phyloP scores from a whole-genome alignment of 64 coral and sea anemone genomes.

The Trachythela sp. region DNA sequence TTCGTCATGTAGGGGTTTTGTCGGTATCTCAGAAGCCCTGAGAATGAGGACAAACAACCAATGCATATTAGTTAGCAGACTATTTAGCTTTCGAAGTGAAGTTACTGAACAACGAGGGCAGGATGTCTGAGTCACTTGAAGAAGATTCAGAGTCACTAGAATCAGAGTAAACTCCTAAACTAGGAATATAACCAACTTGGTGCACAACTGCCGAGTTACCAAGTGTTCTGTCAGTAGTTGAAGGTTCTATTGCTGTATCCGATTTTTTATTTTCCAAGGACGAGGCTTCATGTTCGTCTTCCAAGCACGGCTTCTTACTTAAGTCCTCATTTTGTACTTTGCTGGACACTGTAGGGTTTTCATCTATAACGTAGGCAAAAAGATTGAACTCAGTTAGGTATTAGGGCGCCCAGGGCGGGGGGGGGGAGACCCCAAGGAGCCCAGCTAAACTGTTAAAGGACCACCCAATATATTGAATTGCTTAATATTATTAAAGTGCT shows the following conservation, averaged over 20 bases:
- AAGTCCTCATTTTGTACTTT: background rate
- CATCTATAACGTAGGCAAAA: background rate
- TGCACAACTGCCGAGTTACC: background rate
- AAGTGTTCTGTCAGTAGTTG: background rate
- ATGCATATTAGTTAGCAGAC: too few species aligned
- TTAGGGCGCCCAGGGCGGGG: too few species aligned
- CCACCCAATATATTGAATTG: too few species aligned
- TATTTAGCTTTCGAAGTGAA: background rate
- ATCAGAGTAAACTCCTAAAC: conserved; percentile 1
- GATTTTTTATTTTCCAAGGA: background rate
- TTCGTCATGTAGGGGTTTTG: too few species aligned
- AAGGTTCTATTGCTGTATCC: background rate
- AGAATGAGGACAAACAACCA: too few species aligned
- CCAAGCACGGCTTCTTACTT: background rate
- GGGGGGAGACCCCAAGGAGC: too few species aligned
- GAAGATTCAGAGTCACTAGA: conserved; percentile 16
- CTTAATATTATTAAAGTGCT: too few species aligned
- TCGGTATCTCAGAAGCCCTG: too few species aligned
- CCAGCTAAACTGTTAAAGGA: too few species aligned
- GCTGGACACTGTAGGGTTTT: background rate
- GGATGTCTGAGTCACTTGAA: conserved; percentile 5
- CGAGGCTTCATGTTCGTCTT: background rate
- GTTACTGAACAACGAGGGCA: conserved; percentile 7
- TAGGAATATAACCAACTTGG: background rate
- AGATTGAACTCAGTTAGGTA: too few species aligned